Evolutionary conservation across 64 coral and sea anemone species (phyloP).

Genomic region (Montipora sp.): DNA sequence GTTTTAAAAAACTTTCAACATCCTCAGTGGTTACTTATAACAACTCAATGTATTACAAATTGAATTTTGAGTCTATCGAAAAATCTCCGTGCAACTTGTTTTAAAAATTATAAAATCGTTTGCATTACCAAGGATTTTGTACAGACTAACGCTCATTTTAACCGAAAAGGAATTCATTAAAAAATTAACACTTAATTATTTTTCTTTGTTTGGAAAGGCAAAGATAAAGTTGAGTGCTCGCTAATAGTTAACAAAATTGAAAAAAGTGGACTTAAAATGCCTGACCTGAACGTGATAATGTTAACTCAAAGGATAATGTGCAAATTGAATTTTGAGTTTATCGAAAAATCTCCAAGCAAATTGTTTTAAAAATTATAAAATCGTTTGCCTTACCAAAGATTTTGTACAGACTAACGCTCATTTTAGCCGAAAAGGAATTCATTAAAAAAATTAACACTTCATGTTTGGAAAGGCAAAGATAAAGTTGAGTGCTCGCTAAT

Average conservation of each 20-base stretch:
- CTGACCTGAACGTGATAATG: no score
- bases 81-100: background rate
- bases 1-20: background rate
- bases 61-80: background rate
- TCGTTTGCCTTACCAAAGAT: no score
- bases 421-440: no score
- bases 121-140: no score
- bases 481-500: background rate
- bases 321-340: background rate
- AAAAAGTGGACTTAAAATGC: background rate
- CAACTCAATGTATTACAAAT: background rate
- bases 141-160: background rate
- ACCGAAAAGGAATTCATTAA: no score
- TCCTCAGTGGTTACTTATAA: background rate
- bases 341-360: background rate
- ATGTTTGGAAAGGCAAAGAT: background rate
- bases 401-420: background rate
- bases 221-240: background rate
- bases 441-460: no score
- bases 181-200: background rate
- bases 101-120: no score
- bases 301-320: background rate
- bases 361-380: background rate
- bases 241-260: background rate
- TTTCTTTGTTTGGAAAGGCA: background rate